These are phyloP conservation scores for Netta rufina DNA, from an alignment of 2,797 vertebrate species.

Conservation along the genomic window DNA sequence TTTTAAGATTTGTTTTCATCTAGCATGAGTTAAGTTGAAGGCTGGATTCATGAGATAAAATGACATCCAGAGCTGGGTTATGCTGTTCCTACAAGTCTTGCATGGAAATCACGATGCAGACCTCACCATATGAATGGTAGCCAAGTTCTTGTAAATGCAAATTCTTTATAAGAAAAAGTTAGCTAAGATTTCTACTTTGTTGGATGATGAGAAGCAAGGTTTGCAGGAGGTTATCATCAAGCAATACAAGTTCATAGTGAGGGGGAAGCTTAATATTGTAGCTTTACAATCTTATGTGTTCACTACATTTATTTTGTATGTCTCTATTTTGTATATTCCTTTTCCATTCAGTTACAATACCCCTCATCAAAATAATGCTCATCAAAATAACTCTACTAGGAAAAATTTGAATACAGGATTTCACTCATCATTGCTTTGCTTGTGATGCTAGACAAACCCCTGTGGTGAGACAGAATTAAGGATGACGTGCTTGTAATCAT, in stretches of 20 bases:
- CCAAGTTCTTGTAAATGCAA: conserved; percentile 30
- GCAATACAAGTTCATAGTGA: background rate
- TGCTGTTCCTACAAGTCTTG: conserved; percentile 1
- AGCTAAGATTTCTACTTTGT: background rate
- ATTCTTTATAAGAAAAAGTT: conserved; percentile 37
- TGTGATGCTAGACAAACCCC: background rate
- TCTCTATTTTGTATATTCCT: background rate
- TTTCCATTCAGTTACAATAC: background rate
- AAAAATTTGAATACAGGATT: background rate
- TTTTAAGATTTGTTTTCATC: conserved; percentile 64
- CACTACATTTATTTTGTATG: background rate
- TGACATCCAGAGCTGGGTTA: conserved; percentile 22
- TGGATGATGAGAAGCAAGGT: background rate
- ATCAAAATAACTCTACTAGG: background rate
- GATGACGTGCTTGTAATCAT: background rate
- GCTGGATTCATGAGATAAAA: conserved; percentile 66
- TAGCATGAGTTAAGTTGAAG: conserved; percentile 49
- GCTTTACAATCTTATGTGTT: background rate
- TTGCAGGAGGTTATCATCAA: background rate
- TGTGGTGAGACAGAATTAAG: background rate
- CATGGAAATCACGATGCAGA: conserved; percentile 24
- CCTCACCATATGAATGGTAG: background rate
- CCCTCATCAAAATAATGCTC: background rate
- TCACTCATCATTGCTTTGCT: background rate
- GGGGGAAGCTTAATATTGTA: background rate